phyloP scores from a whole-genome alignment of 2,797 vertebrate genomes.

The Lates japonicus region DNA sequence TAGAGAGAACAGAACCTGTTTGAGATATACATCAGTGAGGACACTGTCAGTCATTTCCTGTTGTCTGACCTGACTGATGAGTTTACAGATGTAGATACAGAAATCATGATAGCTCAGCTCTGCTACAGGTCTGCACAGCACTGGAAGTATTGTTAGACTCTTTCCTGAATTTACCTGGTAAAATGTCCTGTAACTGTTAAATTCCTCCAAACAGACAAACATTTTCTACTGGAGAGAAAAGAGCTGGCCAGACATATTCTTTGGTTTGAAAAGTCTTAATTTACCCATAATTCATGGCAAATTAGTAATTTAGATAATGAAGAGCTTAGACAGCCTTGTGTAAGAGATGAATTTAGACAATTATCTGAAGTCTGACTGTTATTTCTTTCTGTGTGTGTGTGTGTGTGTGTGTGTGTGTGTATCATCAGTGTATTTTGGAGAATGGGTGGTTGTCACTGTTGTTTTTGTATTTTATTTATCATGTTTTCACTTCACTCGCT shows the following conservation, averaged over 20 bases:
- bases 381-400: not conserved
- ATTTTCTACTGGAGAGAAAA: not conserved
- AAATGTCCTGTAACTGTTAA: not conserved
- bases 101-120: not conserved
- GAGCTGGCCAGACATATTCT: not conserved
- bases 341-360: not conserved
- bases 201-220: not conserved
- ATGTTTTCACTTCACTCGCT: conserved; percentile 4
- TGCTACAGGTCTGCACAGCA: not conserved
- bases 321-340: not conserved
- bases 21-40: not conserved
- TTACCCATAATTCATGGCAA: not conserved
- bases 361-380: not conserved
- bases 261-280: not conserved
- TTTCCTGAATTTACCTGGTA: not conserved
- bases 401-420: not conserved
- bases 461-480: not conserved
- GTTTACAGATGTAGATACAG: not conserved
- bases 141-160: not conserved
- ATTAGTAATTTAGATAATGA: not conserved
- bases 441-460: not conserved
- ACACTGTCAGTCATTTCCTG: not conserved
- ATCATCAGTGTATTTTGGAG: not conserved
- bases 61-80: not conserved
- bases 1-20: not conserved